Evolutionary conservation across 2,113 vertebrate species (phyloP), one percentile per base, ranked within the genome.

Genomic region (Bubo blakistoni): DNA sequence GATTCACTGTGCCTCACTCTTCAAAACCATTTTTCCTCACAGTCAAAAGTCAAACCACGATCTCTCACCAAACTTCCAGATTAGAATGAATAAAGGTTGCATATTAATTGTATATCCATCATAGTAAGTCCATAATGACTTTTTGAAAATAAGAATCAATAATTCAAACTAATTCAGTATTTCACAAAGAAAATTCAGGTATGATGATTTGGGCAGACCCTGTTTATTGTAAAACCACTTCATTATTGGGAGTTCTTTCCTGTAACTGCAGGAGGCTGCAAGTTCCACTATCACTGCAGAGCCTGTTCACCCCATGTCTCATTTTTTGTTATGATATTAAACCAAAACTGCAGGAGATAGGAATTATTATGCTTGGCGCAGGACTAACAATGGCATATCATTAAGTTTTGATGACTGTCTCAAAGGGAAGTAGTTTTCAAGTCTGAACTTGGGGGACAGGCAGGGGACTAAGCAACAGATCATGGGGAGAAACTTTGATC

Each of bases 381-480:
- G 49, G 67, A 91, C 40, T 96, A 90, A 83, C 78, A 91, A 88
- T 65, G 81, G 61, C 46, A 21, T 94, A 90, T 57, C 92, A 58
- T 85, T 90, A 93, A 36, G 42, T 90, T 90, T 72, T 91, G 87
- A 94, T 72, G 84, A 82, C 57, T 82, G 61, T 54, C 73, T 95
- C 84, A 93, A 87, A 87, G 52, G 32, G 55, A 87, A 94, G 80
- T 10, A 79, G n/a, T 90, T 90, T 92, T 86, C 69, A 93, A 94
- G 93, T 78, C 69, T 90, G 76, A 92, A 78, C 94, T 2, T 72
- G 80, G 76, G 74, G 90, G 32, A 95, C 72, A 78, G 63, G 36
- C 62, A 80, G 84, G 34, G 70, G 70, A 82, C 81, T 74, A 89
- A 89, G 81, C 29, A 86, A 86, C 15, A 84, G 76, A 94, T 79